phyloP scores from a whole-genome alignment of 2,113 vertebrate species.

The Azemiops feae region DNA sequence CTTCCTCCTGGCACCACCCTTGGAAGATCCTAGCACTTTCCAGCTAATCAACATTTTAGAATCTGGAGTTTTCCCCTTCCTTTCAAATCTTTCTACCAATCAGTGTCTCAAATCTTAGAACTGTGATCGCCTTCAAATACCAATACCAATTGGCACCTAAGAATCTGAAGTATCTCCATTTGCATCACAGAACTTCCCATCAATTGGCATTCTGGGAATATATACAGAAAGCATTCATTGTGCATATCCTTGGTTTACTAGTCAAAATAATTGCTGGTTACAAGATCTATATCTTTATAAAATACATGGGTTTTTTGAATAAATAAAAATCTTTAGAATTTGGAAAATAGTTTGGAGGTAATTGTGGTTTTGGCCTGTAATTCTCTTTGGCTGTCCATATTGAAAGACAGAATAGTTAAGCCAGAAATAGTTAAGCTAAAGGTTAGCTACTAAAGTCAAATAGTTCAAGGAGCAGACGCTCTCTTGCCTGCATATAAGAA shows the following conservation, averaged over 20 bases:
- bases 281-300: conserved; percentile 50
- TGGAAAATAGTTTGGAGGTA: neutral
- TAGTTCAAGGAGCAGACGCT: neutral
- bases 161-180: conserved; percentile 31
- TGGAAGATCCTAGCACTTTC: conserved; percentile 40
- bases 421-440: neutral
- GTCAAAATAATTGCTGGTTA: conserved; percentile 9
- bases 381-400: neutral
- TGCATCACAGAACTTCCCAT: conserved; percentile 9
- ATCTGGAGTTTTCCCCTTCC: neutral
- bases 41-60: conserved; percentile 47
- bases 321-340: conserved; percentile 45
- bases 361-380: neutral
- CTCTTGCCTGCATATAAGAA: neutral
- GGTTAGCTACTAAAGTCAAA: neutral
- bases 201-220: conserved; percentile 11
- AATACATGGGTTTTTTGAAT: conserved; percentile 46
- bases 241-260: conserved; percentile 1
- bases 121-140: conserved; percentile 40
- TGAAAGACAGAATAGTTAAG: neutral
- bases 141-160: conserved; percentile 34
- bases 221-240: neutral
- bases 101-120: conserved; percentile 32
- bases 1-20: conserved; percentile 20
- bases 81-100: conserved; percentile 5